Conservation (phyloP, 2,888 invertebrate species). For the Pelosia muscerda region DNA sequence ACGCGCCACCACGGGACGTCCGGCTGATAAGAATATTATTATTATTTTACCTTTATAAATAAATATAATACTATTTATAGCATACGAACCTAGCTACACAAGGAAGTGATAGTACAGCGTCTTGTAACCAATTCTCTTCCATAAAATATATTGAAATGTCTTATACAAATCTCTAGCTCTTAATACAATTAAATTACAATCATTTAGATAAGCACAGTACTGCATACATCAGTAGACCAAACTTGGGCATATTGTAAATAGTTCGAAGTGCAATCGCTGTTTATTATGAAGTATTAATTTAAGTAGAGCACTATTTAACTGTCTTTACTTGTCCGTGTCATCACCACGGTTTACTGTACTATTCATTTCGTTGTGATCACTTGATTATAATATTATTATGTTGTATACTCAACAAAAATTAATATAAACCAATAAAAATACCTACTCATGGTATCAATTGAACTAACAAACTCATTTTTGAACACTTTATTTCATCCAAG, state of each 20-base stretch:
- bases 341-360: constrained; percentile 18
- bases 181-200: constrained; percentile 52
- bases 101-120: background rate
- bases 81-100: background rate
- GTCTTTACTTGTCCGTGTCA: constrained; percentile 25
- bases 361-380: background rate
- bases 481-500: no score
- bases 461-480: background rate
- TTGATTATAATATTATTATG: background rate
- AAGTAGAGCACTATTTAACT: constrained; percentile 53
- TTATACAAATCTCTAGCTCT: constrained; percentile 32
- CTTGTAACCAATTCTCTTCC: constrained; percentile 32
- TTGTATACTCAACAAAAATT: no score
- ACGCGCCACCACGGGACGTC: background rate
- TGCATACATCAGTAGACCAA: constrained; percentile 41
- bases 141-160: constrained; percentile 27
- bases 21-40: background rate
- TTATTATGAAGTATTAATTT: constrained; percentile 50
- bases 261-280: constrained; percentile 47
- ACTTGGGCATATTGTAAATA: constrained; percentile 47
- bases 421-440: background rate
- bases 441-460: background rate
- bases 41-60: background rate
- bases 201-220: constrained; percentile 40
- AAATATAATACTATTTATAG: background rate